Evolutionary conservation across 2,888 invertebrate species (phyloP).

Genomic region (Lottia scabra): DNA sequence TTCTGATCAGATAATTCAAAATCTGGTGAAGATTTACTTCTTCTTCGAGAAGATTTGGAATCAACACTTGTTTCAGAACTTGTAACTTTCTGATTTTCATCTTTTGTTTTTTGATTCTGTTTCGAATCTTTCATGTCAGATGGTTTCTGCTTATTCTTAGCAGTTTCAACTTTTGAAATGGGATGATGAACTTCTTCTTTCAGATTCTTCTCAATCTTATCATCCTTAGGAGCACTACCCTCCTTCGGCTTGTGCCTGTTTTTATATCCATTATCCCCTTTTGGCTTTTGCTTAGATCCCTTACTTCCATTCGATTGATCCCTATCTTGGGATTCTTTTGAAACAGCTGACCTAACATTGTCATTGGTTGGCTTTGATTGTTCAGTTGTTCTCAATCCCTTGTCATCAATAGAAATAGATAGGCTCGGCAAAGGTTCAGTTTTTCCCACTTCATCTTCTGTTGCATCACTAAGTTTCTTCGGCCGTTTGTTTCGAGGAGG

Average conservation of each 20-base stretch:
- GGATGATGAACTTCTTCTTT: too few species aligned
- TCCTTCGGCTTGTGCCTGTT: slow-evolving; percentile 16
- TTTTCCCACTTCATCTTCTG: slow-evolving; percentile 5
- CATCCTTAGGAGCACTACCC: slow-evolving; percentile 3
- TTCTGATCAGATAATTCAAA: neutral
- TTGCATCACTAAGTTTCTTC: neutral
- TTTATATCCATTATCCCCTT: slow-evolving; percentile 7
- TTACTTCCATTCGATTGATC: slow-evolving; percentile 10
- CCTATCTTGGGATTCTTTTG: slow-evolving; percentile 22
- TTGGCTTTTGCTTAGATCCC: slow-evolving; percentile 8
- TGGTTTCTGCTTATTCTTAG: too few species aligned
- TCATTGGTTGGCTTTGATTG: too few species aligned
- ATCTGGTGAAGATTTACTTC: neutral
- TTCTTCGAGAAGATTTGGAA: too few species aligned
- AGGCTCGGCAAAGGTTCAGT: neutral
- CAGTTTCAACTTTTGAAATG: too few species aligned
- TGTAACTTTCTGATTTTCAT: neutral
- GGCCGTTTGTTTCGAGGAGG: neutral
- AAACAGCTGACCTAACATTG: too few species aligned
- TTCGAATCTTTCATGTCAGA: too few species aligned
- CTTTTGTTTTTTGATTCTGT: neutral
- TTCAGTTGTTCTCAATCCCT: neutral
- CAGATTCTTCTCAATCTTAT: neutral
- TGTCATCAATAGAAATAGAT: neutral
- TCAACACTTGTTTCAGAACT: neutral